Base-by-base conservation (phyloP, 1,140 invertebrate genomes). In the Caenorhabditis latens region DNA sequence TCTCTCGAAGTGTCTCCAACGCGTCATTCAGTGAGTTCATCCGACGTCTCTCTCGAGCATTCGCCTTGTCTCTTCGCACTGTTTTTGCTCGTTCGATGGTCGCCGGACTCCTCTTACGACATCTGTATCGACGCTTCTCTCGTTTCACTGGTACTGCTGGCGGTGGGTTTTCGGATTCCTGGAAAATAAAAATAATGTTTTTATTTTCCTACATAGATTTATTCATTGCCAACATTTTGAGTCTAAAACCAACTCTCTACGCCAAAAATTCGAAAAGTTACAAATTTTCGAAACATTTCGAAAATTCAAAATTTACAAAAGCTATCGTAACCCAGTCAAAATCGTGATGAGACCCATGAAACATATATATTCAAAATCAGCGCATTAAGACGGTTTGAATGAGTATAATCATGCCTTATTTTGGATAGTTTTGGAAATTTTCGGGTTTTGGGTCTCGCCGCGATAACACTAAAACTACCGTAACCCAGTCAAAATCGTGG, bases 1-100 rank as follows among this genome's bases (percentile, higher is more conserved):
- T 85, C 16, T 48, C 24, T 61, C 87, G 32, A 16, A 88, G 84
- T 16, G 32, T 9, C 48, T 88, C 87, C 48, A 88, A 67, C 9
- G 87, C 87, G 58, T 88, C 87, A 65, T 88, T 88, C 63, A 88
- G 40, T 63, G 65, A 79, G 55, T 88, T 88, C 87, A 88, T 88
- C 53, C 87, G 32, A 9, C 84, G 63, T 24, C 87, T 42, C 43
- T 88, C 87, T 21, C 87, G 83, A 13, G 87, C 87, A 32, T 88
- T 88, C 48, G 87, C 87, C 87, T 88, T 88, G 50, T 88, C 87
- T 53, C 87, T 85, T 48, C 87, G 6, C 9, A 84, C 55, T 16
- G 61, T 84, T 55, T 85, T 88, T 13, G 87, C 87, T 61, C 87
- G 21, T 61, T 88, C 87, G 4, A 88, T 82, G 5, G 87, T 88